Conservation (phyloP, 2,888 invertebrate genomes). For the Phyto melanocephala region DNA sequence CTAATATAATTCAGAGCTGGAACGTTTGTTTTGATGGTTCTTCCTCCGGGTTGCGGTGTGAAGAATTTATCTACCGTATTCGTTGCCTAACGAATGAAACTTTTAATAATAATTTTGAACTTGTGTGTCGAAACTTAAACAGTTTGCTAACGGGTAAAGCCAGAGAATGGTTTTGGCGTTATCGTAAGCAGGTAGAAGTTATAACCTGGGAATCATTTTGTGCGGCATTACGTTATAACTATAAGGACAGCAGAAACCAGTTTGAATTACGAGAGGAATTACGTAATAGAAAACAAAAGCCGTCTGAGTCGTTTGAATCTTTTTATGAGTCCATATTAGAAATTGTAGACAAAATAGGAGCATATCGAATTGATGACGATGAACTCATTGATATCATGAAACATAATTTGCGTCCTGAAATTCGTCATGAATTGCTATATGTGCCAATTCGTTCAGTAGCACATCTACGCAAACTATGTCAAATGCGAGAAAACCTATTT, state of each 20-base stretch:
- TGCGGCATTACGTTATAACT: neutral
- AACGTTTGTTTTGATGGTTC: neutral
- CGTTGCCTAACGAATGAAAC: neutral
- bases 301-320: neutral
- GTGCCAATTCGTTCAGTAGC: neutral
- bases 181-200: neutral
- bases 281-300: neutral
- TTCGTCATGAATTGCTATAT: slow-evolving; percentile 6
- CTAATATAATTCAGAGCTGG: slow-evolving; percentile 1
- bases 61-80: slow-evolving; percentile 7
- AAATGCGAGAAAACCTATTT: neutral
- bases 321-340: slow-evolving; percentile 3
- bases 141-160: neutral
- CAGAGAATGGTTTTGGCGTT: neutral
- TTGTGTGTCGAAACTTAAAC: neutral
- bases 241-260: neutral
- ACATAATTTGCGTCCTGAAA: neutral
- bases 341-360: neutral
- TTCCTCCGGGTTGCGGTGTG: neutral
- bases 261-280: neutral
- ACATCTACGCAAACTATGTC: neutral
- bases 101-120: neutral
- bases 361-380: neutral
- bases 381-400: neutral
- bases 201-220: neutral